phyloP scores from a whole-genome alignment of 2,888 invertebrate species.

The Tineola bisselliella region DNA sequence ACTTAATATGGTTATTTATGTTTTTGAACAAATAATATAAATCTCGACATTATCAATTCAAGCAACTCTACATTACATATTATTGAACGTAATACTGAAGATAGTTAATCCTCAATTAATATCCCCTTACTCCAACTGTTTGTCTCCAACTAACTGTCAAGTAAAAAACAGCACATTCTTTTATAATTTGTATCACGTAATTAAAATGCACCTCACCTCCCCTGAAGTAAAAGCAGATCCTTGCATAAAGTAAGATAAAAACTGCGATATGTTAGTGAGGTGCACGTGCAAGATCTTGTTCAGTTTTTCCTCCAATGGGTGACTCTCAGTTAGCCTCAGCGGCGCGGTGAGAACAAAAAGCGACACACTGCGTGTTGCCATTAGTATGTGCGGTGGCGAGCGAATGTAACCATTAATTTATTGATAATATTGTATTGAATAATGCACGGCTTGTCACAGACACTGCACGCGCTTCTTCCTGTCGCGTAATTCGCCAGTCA shows the following conservation, averaged over 20 bases:
- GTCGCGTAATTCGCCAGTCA: constrained; percentile 15
- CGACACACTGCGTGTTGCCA: constrained; percentile 54
- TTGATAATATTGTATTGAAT: constrained; percentile 57
- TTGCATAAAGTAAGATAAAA: constrained; percentile 38
- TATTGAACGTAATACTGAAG: too few relatives aligned
- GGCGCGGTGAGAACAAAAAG: constrained; percentile 41
- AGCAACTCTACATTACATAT: too few relatives aligned
- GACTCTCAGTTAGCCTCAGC: background rate
- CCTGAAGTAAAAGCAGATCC: constrained; percentile 50
- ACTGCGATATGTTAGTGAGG: constrained; percentile 39
- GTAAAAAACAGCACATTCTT: background rate
- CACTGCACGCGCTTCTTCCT: constrained; percentile 24
- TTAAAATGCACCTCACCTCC: constrained; percentile 41
- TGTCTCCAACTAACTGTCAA: too few relatives aligned
- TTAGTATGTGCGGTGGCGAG: constrained; percentile 26
- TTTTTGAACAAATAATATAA: background rate
- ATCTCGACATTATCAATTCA: background rate
- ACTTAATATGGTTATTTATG: background rate
- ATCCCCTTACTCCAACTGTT: too few relatives aligned
- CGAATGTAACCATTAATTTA: constrained; percentile 28
- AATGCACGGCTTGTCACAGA: constrained; percentile 40
- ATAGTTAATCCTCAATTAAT: too few relatives aligned
- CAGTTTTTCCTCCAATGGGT: constrained; percentile 39
- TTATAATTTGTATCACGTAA: constrained; percentile 22
- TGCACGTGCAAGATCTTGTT: constrained; percentile 34